These are phyloP conservation scores for Biston betularia DNA, from an alignment of 2,888 invertebrate species.

Conservation along the genomic window DNA sequence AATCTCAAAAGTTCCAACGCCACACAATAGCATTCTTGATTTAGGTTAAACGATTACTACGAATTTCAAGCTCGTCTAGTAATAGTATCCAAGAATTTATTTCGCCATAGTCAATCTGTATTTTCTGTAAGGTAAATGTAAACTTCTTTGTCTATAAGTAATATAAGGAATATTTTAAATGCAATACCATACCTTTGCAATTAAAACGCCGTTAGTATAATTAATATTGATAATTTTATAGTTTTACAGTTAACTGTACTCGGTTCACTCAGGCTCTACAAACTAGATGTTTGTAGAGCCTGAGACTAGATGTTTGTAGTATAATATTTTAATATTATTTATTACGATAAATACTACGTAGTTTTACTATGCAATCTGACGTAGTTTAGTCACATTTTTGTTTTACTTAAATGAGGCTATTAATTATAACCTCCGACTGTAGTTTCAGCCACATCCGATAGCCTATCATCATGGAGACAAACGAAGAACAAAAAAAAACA, in stretches of 20 bases:
- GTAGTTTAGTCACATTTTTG: no score
- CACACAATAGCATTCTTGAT: conserved; percentile 33
- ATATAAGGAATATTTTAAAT: not conserved
- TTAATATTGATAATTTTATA: not conserved
- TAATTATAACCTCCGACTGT: no score
- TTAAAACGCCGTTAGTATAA: conserved; percentile 4
- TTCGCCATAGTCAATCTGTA: conserved; percentile 6
- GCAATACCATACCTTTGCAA: conserved; percentile 10
- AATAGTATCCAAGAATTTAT: conserved; percentile 27
- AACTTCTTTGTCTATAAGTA: conserved; percentile 2
- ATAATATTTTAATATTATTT: no score
- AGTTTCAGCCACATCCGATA: no score
- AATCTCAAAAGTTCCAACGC: conserved; percentile 4
- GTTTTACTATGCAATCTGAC: no score
- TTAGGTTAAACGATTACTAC: conserved; percentile 29
- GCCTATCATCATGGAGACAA: no score
- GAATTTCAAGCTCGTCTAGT: conserved; percentile 29
- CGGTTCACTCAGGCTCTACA: not conserved
- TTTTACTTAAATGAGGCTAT: no score
- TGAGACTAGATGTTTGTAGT: no score
- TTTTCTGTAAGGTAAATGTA: not conserved
- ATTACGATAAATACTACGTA: no score
- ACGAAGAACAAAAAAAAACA: no score
- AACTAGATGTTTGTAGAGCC: not conserved
- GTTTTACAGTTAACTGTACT: not conserved